phyloP scores from a whole-genome alignment of 2,888 invertebrate species.

The Lasiommata megera region DNA sequence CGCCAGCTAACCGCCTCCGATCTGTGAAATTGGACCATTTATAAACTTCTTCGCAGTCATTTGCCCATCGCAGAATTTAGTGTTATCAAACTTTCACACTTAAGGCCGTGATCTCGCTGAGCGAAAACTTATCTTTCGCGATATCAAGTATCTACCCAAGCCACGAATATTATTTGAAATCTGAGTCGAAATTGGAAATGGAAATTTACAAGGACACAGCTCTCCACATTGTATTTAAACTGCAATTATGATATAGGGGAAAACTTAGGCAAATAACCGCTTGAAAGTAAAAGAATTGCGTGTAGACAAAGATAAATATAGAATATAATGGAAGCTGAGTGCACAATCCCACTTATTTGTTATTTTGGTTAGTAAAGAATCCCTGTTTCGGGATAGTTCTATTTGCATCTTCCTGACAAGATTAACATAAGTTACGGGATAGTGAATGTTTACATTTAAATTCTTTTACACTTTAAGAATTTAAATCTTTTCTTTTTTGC shows the following conservation, averaged over 20 bases:
- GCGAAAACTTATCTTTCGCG: conserved; percentile 50
- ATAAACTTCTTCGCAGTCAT: conserved; percentile 44
- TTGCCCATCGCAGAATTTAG: conserved; percentile 46
- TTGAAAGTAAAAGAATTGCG: background rate
- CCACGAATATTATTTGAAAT: conserved; percentile 37
- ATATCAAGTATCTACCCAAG: conserved; percentile 39
- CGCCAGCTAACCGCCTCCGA: conserved; percentile 39
- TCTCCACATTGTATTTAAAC: background rate
- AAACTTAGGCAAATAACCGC: background rate
- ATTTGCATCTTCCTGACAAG: conserved; percentile 64
- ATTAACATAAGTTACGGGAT: conserved; percentile 40
- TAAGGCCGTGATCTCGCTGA: conserved; percentile 47
- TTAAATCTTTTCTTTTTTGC: too few species aligned
- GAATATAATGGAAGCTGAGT: background rate
- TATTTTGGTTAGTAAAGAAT: conserved; percentile 59
- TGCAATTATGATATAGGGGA: background rate
- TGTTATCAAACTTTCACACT: conserved; percentile 64
- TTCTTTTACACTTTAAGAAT: conserved; percentile 24
- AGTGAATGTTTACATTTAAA: conserved; percentile 33
- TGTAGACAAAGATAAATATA: background rate
- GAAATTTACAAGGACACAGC: background rate
- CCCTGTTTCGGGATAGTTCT: conserved; percentile 56
- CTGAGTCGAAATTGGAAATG: conserved; percentile 44
- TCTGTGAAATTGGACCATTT: conserved; percentile 59
- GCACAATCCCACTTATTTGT: conserved; percentile 38